Percentiles rank a stretch among this genome's conserved stretches.
Conservation (phyloP, 2,113 vertebrate genomes). For the Callocephalon fimbriatum region DNA sequence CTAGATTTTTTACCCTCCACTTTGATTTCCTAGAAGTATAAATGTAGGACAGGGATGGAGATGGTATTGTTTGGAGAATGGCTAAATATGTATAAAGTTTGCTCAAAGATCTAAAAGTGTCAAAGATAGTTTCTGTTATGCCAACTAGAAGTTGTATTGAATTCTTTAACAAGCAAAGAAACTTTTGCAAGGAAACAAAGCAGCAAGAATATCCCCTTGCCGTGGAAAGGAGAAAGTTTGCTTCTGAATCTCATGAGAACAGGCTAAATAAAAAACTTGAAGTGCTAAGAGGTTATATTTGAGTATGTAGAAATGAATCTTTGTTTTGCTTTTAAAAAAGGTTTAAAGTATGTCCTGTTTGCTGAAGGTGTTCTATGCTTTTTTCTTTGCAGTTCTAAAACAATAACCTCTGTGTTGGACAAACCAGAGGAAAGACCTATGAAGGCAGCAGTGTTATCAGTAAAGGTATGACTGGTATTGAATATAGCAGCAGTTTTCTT, state of each 20-base stretch:
- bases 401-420: constrained; percentile 42
- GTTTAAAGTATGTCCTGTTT: neutral
- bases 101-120: neutral
- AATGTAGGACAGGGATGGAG: neutral
- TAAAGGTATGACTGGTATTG: constrained; percentile 68
- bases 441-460: constrained; percentile 47
- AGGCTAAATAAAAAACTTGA: neutral
- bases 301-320: neutral
- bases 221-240: neutral
- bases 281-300: neutral
- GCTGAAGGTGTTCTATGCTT: neutral
- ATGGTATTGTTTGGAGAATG: neutral
- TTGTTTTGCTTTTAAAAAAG: neutral
- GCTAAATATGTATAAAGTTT: neutral
- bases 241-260: neutral
- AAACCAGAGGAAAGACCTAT: constrained; percentile 13
- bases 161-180: neutral
- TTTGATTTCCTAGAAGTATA: neutral
- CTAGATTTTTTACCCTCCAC: neutral
- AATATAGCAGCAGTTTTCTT: neutral
- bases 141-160: neutral
- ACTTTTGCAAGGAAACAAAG: neutral
- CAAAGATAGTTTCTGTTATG: neutral
- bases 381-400: constrained; percentile 59
- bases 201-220: neutral